These are phyloP conservation scores for Phalloptychus januarius DNA, from an alignment of 2,797 vertebrate genomes.

Conservation along the genomic window DNA sequence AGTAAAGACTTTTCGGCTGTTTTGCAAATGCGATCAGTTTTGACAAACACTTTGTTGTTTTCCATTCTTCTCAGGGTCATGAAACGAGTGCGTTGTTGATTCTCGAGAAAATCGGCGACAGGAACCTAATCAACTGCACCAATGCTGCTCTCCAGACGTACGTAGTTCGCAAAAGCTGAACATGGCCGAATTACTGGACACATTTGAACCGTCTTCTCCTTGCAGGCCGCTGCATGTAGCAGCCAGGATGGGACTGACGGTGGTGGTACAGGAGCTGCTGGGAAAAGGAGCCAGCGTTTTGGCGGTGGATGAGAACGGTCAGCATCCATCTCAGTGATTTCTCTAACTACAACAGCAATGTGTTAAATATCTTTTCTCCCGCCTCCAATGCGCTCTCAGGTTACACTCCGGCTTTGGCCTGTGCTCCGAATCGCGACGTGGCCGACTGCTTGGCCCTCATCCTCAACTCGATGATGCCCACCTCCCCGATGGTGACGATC, in stretches of 20 bases:
- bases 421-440: constrained; percentile 94
- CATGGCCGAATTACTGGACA: neutral
- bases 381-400: constrained; percentile 26
- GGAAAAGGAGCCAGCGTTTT: constrained; percentile 95
- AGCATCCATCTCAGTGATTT: constrained; percentile 37
- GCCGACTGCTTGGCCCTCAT: constrained; percentile 97
- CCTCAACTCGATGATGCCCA: constrained; percentile 96
- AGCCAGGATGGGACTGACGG: constrained; percentile 90
- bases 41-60: neutral
- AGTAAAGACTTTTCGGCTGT: neutral
- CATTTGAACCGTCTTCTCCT: constrained; percentile 7
- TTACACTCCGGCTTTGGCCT: constrained; percentile 84
- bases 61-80: constrained; percentile 57
- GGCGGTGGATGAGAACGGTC: constrained; percentile 96
- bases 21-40: neutral
- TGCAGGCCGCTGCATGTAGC: constrained; percentile 92
- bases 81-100: constrained; percentile 77
- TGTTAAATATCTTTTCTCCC: neutral
- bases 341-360: neutral
- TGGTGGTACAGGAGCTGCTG: constrained; percentile 95
- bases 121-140: constrained; percentile 74
- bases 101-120: constrained; percentile 71
- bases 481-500: constrained; percentile 86
- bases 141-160: constrained; percentile 71
- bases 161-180: constrained; percentile 4